phyloP scores from a whole-genome alignment of 2,113 vertebrate species.

The Chaetorhynchus papuensis region DNA sequence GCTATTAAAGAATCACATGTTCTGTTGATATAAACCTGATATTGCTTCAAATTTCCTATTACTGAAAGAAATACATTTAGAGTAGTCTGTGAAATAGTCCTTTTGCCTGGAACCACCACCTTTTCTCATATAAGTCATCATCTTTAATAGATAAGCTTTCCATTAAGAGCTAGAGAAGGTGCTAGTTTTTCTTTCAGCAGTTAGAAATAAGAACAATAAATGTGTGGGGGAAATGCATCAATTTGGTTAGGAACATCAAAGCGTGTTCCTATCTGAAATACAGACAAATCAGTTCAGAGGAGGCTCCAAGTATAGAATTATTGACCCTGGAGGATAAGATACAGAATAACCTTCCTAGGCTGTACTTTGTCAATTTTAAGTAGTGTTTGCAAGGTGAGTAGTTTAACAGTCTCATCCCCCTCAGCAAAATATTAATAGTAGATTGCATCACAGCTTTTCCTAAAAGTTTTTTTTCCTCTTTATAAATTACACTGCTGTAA shows the following conservation, averaged over 20 bases:
- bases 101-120: background rate
- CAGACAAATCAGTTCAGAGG: background rate
- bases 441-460: background rate
- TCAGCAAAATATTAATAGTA: background rate
- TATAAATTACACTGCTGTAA: background rate
- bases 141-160: constrained; percentile 36
- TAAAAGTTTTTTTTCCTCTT: background rate
- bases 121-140: background rate
- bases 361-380: constrained; percentile 13
- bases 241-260: constrained; percentile 36
- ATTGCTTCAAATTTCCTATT: background rate
- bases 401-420: background rate
- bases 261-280: background rate
- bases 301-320: constrained; percentile 24
- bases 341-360: background rate
- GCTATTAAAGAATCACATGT: background rate
- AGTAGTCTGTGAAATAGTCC: background rate
- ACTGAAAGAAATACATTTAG: background rate
- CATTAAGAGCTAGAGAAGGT: background rate
- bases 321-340: constrained; percentile 10
- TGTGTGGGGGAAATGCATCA: background rate
- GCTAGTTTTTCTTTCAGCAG: background rate
- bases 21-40: background rate
- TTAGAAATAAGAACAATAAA: constrained; percentile 30
- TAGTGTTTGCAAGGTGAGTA: background rate